These are phyloP conservation scores for Temnopleurus reevesii DNA, from an alignment of 53 echinoderm and acorn worm species.

Conservation along the genomic window DNA sequence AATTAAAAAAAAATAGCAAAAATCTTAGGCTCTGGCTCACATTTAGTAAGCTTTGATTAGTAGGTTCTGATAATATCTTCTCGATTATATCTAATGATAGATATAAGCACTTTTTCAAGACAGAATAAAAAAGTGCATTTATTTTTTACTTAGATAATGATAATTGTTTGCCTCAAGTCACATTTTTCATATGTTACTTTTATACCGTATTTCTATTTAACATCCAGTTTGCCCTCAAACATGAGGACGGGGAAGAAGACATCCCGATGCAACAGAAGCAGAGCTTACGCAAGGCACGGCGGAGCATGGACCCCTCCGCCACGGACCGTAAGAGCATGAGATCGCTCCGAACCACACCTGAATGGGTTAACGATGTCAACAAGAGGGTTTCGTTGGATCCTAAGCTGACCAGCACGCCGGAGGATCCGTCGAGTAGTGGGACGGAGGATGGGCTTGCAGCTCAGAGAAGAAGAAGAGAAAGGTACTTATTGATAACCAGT, in stretches of 20 bases:
- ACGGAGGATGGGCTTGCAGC: conserved; percentile 54
- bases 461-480: conserved; percentile 76
- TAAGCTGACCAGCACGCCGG: not conserved
- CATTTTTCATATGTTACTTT: too few relatives aligned
- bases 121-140: not conserved
- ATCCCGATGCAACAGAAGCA: conserved; percentile 82
- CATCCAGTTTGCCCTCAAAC: conserved; percentile 85
- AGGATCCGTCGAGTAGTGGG: conserved; percentile 49
- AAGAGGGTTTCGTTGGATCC: conserved; percentile 71
- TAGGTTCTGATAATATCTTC: too few relatives aligned
- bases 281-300: conserved; percentile 82
- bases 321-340: conserved; percentile 84
- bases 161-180: not conserved
- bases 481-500: too few relatives aligned
- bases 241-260: conserved; percentile 97
- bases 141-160: not conserved
- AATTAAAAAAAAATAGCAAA: too few relatives aligned
- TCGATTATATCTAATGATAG: too few relatives aligned
- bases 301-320: conserved; percentile 71
- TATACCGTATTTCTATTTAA: not conserved
- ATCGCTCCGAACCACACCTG: conserved; percentile 72
- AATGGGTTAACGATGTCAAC: conserved; percentile 55
- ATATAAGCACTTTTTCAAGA: too few relatives aligned
- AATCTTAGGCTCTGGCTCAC: too few relatives aligned
- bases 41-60: too few relatives aligned